Base-by-base conservation (phyloP, 2,888 invertebrate species). In the Sinohyriopsis cumingii region DNA sequence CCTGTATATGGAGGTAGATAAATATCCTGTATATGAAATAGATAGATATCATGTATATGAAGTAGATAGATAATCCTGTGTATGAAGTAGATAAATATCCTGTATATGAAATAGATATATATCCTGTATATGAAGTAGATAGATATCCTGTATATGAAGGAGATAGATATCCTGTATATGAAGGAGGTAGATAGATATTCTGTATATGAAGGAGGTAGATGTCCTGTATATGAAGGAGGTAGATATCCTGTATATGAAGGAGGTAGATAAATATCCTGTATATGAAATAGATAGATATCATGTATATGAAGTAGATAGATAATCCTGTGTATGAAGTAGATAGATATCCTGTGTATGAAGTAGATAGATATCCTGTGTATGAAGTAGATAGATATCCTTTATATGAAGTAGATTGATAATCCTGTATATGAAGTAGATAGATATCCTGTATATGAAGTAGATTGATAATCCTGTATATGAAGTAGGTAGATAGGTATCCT, bases 61-160 rank as follows among this genome's bases (percentile, higher is more conserved):
- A 25, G 25, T 25, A 71, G 9, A 69, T 25, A 25, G 25, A 25
- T 25, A 25, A 72, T 69, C 25, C 25, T 25, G 25, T 25, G 4
- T 25, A 68, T 71, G 62, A 71, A 69, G 9, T 60, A 22, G 33
- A 33, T 33, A 33, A 5, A 33, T 33, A 33, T 33, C 33, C 33
- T 7, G 33, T 33, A 72, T 69, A 68, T 71, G 62, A 71, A 69
- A 12, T 33, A 60, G 22, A 24, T 60, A 22, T 3, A 33, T 33
- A 33, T n/a, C n/a, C n/a, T n/a, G n/a, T 3, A 72, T 69, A 68
- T 69, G 62, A 71, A 69, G 12, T 28, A 60, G 24, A 28, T 60
- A 24, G 45, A 33, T 33, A 33, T 33, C 33, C 33, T 7, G 33
- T 33, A 7, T 25, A 25, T 25, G 25, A 25, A 25, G 25, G 2